These are phyloP conservation scores for Temnothorax curvispinosus DNA, from an alignment of 1,140 invertebrate species.

Conservation along the genomic window DNA sequence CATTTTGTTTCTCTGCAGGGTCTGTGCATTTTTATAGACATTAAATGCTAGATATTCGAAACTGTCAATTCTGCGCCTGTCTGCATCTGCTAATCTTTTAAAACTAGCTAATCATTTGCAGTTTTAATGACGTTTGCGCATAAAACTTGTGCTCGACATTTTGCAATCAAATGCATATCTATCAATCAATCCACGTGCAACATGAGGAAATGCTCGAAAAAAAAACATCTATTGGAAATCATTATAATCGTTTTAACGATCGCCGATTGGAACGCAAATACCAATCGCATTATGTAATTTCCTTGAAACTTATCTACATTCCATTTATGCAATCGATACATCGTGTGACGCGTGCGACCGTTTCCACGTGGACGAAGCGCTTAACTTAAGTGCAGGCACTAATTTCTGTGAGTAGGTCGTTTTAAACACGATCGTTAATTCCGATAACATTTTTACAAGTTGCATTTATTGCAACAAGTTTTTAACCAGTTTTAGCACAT, in stretches of 20 bases:
- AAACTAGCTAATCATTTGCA: neutral
- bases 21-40: neutral
- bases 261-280: neutral
- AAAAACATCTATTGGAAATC: neutral
- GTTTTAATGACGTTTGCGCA: neutral
- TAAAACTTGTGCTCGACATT: neutral
- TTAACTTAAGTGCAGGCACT: neutral
- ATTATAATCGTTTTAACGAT: slow-evolving; percentile 23
- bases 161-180: neutral
- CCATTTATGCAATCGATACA: slow-evolving; percentile 32
- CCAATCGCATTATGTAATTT: slow-evolving; percentile 42
- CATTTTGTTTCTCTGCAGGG: neutral
- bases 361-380: slow-evolving; percentile 8
- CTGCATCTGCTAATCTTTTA: neutral
- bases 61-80: neutral
- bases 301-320: slow-evolving; percentile 27
- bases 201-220: neutral
- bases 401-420: neutral
- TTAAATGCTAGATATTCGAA: neutral
- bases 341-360: neutral
- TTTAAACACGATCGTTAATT: neutral
- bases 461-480: neutral
- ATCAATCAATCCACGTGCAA: neutral
- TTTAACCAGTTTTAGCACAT: too few species aligned
- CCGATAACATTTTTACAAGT: neutral